phyloP scores from a whole-genome alignment of 2,888 invertebrate genomes.

The Orthosia incerta region DNA sequence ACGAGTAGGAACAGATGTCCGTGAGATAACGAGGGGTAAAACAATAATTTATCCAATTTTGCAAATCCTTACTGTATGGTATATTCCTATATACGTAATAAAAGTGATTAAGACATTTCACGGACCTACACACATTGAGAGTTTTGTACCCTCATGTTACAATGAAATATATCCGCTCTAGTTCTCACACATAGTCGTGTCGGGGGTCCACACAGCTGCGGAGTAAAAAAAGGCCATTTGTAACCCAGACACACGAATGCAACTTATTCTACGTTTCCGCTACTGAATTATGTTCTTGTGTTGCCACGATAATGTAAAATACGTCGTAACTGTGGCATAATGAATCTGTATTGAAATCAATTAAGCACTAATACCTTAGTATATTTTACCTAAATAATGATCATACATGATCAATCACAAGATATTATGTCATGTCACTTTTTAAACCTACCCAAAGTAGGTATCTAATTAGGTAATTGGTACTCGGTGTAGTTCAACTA shows the following conservation, averaged over 20 bases:
- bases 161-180: constrained; percentile 36
- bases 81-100: neutral
- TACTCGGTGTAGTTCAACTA: too few species aligned
- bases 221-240: constrained; percentile 44
- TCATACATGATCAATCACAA: neutral
- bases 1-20: constrained; percentile 27
- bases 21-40: constrained; percentile 30
- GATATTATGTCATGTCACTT: neutral
- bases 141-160: constrained; percentile 23
- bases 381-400: too few species aligned
- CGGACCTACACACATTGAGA: constrained; percentile 14
- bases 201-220: constrained; percentile 47
- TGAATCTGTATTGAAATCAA: neutral
- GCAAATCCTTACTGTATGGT: constrained; percentile 5
- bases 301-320: neutral
- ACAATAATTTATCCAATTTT: constrained; percentile 38
- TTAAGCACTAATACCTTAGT: neutral
- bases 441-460: too few species aligned
- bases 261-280: constrained; percentile 53
- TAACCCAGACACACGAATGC: constrained; percentile 49
- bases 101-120: constrained; percentile 12
- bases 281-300: constrained; percentile 10
- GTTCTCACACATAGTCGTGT: constrained; percentile 36
- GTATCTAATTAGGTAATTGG: constrained; percentile 3
- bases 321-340: neutral